Evolutionary conservation across 2,888 invertebrate species (phyloP).

Genomic region (Ctenicera cuprea): DNA sequence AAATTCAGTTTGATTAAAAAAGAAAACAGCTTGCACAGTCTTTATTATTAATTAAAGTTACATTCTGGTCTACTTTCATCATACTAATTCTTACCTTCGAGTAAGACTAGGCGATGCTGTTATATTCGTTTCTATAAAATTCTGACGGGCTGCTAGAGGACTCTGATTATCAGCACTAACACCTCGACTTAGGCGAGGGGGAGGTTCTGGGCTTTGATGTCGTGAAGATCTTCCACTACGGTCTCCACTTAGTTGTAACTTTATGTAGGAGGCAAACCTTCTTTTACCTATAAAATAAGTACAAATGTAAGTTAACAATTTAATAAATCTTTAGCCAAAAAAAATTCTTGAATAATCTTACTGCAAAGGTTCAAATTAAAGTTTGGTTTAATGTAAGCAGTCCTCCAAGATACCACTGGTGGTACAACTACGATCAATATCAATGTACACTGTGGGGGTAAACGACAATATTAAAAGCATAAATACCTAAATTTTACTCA

Average conservation of each 20-base stretch:
- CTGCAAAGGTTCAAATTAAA: too few relatives aligned
- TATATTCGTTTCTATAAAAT: constrained; percentile 74
- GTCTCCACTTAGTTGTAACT: constrained; percentile 82
- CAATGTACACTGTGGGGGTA: too few relatives aligned
- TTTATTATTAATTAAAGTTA: too few relatives aligned
- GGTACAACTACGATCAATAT: too few relatives aligned
- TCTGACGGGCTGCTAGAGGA: constrained; percentile 77
- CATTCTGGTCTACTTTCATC: too few relatives aligned
- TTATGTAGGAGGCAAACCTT: constrained; percentile 88
- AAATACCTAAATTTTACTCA: constrained; percentile 34
- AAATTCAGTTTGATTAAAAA: too few relatives aligned
- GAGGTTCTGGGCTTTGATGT: constrained; percentile 79
- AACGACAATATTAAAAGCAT: constrained; percentile 25
- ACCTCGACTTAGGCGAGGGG: constrained; percentile 73
- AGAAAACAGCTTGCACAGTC: too few relatives aligned
- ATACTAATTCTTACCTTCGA: constrained; percentile 71
- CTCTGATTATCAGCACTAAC: constrained; percentile 68
- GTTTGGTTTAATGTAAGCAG: too few relatives aligned
- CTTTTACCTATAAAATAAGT: constrained; percentile 75
- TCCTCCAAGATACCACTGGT: too few relatives aligned
- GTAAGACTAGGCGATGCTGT: constrained; percentile 75
- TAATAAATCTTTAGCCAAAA: too few relatives aligned
- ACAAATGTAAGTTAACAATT: too few relatives aligned
- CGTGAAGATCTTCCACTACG: constrained; percentile 70
- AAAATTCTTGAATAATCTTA: too few relatives aligned